Evolutionary conservation across 2,888 invertebrate genomes (phyloP), one percentile per base, ranked within the genome.

Genomic region (Scaptomyza flava): DNA sequence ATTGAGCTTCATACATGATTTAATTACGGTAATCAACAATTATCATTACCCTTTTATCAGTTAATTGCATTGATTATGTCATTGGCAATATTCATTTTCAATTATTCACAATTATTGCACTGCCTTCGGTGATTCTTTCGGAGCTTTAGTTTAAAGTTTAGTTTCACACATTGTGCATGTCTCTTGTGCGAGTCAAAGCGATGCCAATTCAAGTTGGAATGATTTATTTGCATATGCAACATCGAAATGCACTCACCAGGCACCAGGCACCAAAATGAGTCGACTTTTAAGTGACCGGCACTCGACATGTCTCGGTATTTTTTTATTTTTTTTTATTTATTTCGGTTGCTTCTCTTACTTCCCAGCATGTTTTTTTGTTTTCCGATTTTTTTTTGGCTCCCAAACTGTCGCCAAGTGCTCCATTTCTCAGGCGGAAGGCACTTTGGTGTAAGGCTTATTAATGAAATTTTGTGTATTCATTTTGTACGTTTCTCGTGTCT

Each of bases 211-310:
- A 59, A 59, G 50, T 59, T 11, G 54, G 71, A 70, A 77, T 81
- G 81, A 81, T 87, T 87, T 82, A 87, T 82, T 82, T 82, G 85
- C 82, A 84, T 87, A 82, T 82, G 81, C 87, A 82, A 82, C 82
- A 82, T 77, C 82, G 85, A 82, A 82, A 82, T 87, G 82, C 82
- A 82, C 82, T 82, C 87, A 82, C 85, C 58, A 68, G 45, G 45
- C 87, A 82, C 85, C 58, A 68, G 45, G 45, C 65, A 41, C 46
- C 38, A 47, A 79, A 78, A 63, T 68, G 68, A 76, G 74, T 64
- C 67, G 66, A 73, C 87, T 82, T 81, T 87, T 78, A 82, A 82
- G 82, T 87, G 87, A 74, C 78, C 74, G 72, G 70, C 87, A 71
- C 68, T 73, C 61, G 69, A 67, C 62, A 63, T 48, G 58, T 72